A percentile compares a stretch with the other conserved stretches of the same genome.
Conservation (phyloP, 30 jellyfish, hydroid and myxozoan genomes). For the Clytia hemisphaerica region DNA sequence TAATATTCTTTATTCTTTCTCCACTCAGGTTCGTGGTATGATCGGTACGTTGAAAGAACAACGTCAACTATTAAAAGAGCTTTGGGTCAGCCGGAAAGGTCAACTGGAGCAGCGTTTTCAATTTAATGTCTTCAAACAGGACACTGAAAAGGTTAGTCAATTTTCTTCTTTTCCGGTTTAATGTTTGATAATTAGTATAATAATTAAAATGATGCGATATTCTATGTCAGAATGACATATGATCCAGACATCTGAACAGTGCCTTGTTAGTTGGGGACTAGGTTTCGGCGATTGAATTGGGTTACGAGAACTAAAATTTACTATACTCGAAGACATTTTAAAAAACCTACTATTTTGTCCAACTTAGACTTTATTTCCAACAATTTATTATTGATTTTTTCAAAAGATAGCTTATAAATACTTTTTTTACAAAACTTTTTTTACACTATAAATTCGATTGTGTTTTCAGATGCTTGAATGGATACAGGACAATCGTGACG, state of each 20-base stretch:
- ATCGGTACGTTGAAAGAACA: conserved; percentile 62
- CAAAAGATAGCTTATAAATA: too few species aligned
- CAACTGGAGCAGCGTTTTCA: conserved; percentile 78
- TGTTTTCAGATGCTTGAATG: conserved; percentile 83
- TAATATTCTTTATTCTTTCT: too few species aligned
- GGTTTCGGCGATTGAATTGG: not conserved
- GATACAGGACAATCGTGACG: conserved; percentile 85
- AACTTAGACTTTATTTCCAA: too few species aligned
- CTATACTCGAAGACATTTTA: too few species aligned
- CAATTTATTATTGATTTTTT: too few species aligned
- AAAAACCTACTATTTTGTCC: too few species aligned
- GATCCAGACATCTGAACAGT: not conserved
- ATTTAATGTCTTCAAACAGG: conserved; percentile 78
- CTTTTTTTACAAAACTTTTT: too few species aligned
- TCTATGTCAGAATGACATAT: too few species aligned
- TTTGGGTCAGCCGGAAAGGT: conserved; percentile 70
- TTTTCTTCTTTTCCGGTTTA: not conserved
- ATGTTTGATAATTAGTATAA: not conserved
- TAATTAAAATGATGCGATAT: not conserved
- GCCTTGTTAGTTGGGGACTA: not conserved
- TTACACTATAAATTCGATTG: not conserved
- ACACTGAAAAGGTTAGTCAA: conserved; percentile 78
- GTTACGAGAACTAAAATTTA: too few species aligned
- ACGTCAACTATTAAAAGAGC: conserved; percentile 60
- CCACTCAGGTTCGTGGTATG: conserved; percentile 59